Evolutionary conservation across 2,797 vertebrate species (phyloP), one percentile per base, ranked within the genome.

Genomic region (Gymnoscopelus microlampas): DNA sequence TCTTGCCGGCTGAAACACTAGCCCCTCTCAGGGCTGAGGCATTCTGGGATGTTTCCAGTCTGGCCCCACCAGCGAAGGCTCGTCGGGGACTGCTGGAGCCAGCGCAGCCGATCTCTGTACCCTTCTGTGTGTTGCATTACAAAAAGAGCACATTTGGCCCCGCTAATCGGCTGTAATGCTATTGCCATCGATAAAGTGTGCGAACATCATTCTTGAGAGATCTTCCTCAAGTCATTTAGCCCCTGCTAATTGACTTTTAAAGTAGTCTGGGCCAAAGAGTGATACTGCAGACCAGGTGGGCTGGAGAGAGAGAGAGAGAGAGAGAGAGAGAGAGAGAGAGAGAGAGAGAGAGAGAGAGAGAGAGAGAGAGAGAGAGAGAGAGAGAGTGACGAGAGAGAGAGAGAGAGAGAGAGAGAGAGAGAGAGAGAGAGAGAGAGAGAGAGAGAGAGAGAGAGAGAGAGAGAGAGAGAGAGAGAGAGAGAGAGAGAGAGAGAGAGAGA

Each of bases 111-210:
- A 93, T 94, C 92, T n/a, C 88, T 87, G 91, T 94, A 94, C 93
- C 64, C 68, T 81, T 91, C 88, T 86, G 87, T 93, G 91, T 94
- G 93, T 93, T 93, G 87, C 91, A 91, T 94, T 94, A 94, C 92
- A 91, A 94, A 94, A 93, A 94, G 91, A 93, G 92, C 92, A 91
- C 92, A 93, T 92, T 94, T 92, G 87, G 86, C 90, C 91, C 87
- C 73, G 85, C 92, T 94, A 93, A 94, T 94, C 89, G 87, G 82
- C 85, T 74, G 83, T 94, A 94, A 94, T 94, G 91, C 88, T 92
- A 91, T 94, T 94, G 91, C 79, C 90, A 94, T 94, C 89, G 92
- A 94, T 91, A 88, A 89, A 90, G 83, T 90, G 91, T 88, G 85
- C 89, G 91, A 93, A 92, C 91, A 91, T 88, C 86, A 87, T 92